A percentile compares a stretch with the other conserved stretches of the same genome.
Evolutionary conservation across 2,113 vertebrate species (phyloP).

Genomic region (Panurus biarmicus): DNA sequence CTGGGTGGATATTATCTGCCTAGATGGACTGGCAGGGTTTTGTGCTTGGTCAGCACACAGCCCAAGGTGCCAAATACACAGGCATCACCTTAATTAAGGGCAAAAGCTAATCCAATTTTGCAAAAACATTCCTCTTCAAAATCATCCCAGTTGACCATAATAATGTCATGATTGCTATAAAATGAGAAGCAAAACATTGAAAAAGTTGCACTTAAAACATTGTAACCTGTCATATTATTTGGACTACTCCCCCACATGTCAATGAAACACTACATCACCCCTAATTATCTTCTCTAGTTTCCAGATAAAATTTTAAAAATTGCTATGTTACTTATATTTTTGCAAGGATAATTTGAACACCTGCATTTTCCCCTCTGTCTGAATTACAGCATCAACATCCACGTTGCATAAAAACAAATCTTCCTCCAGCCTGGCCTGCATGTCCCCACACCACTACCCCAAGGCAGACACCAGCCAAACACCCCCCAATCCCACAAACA

Average conservation of each 20-base stretch:
- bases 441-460: accelerated
- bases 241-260: background rate
- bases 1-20: background rate
- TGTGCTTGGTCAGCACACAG: background rate
- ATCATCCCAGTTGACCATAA: background rate
- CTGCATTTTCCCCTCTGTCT: background rate
- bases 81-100: background rate
- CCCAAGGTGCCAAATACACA: background rate
- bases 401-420: background rate
- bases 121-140: background rate
- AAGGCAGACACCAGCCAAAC: background rate
- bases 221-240: background rate
- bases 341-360: background rate
- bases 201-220: background rate
- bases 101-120: background rate
- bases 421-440: background rate
- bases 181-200: background rate
- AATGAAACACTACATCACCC: background rate
- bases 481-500: background rate
- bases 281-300: background rate
- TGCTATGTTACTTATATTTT: background rate
- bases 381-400: background rate
- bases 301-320: background rate
- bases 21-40: background rate
- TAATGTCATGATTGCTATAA: background rate